Evolutionary conservation across 2,113 vertebrate genomes (phyloP), one percentile per base, ranked within the genome.

Genomic region (Ceyx melanurus): DNA sequence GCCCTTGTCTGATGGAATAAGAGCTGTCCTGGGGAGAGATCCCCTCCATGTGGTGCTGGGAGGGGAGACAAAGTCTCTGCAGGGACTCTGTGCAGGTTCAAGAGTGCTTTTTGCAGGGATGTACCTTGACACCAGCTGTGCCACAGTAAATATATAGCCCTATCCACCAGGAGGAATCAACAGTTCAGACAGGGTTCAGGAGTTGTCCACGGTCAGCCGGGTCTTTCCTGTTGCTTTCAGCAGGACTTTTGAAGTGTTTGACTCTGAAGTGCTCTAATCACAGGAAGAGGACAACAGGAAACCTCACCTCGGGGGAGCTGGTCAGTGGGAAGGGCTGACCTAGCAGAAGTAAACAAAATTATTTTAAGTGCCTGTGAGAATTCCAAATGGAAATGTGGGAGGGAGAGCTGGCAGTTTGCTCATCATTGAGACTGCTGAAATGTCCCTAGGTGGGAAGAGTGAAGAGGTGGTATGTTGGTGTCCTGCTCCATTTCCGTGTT

Each of bases 181-280:
- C 70, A 92, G 70, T 94, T 93, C 88, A 82, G 21, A 81, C 43
- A 64, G 50, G 45, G 84, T 90, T 94, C 83, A 84, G 76, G 82
- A 91, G 50, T 2, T 73, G 75, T 76, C 19, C 64, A 66, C 29
- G 3, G 22, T n/a, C 92, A 82, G 22, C 5, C 0, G 0, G 33
- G 18, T 25, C 25, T 83, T 45, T 87, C 19, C 40, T 28, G 25
- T 31, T 3, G 3, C 88, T 90, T 90, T 56, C 71, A 82, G 31
- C 7, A 35, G n/a, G 35, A n/a, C 25, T 90, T 88, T 60, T 76
- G 37, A 83, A 86, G 51, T 53, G 29, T 83, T 86, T 82, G 35
- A 13, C 11, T 79, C 56, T 60, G 40, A 68, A 94, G 45, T 76
- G 50, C 83, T 79, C 57, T 90, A 68, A 93, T 75, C 83, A 65